A percentile compares a stretch with the other conserved stretches of the same genome.
Evolutionary conservation across 2,888 invertebrate species (phyloP).

Genomic region (Stegana nigrithorax): DNA sequence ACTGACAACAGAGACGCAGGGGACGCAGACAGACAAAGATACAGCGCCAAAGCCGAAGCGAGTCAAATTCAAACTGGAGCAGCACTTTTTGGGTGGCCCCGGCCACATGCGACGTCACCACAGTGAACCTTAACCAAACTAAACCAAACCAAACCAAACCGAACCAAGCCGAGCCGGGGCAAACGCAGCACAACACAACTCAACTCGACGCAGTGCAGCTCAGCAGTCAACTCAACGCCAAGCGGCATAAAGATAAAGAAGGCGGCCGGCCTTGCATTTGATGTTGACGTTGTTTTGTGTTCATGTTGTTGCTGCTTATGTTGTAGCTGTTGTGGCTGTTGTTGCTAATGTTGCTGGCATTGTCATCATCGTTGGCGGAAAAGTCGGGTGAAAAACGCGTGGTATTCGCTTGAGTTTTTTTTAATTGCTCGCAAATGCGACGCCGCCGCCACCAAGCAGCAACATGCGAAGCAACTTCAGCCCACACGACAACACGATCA

Average conservation of each 20-base stretch:
- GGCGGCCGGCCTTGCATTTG: slow-evolving; percentile 5
- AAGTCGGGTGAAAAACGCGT: slow-evolving; percentile 16
- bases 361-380: neutral
- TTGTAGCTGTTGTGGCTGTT: no score
- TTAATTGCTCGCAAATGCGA: slow-evolving; percentile 15
- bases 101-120: slow-evolving; percentile 5
- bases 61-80: slow-evolving; percentile 43
- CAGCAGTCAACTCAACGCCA: neutral
- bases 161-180: no score
- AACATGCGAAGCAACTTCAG: slow-evolving; percentile 26
- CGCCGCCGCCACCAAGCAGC: slow-evolving; percentile 27
- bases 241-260: neutral
- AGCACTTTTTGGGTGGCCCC: slow-evolving; percentile 51
- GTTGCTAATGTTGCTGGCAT: no score
- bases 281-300: neutral
- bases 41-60: no score
- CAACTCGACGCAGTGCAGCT: no score
- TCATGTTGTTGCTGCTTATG: no score
- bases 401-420: slow-evolving; percentile 15
- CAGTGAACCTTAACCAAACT: no score
- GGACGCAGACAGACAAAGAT: neutral
- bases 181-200: no score
- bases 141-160: no score
- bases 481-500: neutral
- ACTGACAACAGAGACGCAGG: neutral